Conservation (phyloP, 2,113 vertebrate genomes). For the Cariama cristata region DNA sequence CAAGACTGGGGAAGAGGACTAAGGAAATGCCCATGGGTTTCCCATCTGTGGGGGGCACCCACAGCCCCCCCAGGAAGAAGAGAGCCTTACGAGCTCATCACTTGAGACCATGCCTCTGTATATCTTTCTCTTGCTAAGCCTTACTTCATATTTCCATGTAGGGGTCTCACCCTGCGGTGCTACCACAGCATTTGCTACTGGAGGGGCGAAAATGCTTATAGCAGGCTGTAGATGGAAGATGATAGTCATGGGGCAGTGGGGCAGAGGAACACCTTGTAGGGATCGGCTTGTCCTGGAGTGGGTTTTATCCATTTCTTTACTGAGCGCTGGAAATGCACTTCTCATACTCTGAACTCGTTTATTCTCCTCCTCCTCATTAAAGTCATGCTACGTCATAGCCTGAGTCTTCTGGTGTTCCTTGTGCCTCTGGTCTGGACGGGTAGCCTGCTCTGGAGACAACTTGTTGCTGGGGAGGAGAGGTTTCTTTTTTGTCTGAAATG, state of each 20-base stretch:
- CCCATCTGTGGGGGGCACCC: neutral
- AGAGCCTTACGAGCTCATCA: neutral
- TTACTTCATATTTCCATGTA: neutral
- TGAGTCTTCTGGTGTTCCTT: slow-evolving; percentile 1
- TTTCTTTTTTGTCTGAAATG: neutral
- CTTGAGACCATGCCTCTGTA: neutral
- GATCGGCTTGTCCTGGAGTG: neutral
- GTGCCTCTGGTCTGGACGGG: neutral
- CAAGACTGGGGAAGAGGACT: neutral
- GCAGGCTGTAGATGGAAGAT: neutral
- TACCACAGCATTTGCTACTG: neutral
- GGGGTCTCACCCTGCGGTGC: neutral
- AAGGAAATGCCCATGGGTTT: neutral
- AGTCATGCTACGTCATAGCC: slow-evolving; percentile 24
- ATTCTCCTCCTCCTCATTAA: slow-evolving; percentile 41
- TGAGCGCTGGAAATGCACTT: neutral
- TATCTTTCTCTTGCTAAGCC: neutral
- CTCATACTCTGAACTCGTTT: neutral
- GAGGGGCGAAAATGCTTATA: neutral
- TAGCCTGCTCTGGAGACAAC: neutral
- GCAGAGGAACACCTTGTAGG: neutral
- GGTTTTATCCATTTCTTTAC: neutral
- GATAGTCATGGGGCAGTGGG: neutral
- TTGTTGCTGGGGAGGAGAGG: neutral
- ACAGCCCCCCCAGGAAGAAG: neutral